Evolutionary conservation across 2,888 invertebrate species (phyloP).

Genomic region (Apomyelois bistriatella): DNA sequence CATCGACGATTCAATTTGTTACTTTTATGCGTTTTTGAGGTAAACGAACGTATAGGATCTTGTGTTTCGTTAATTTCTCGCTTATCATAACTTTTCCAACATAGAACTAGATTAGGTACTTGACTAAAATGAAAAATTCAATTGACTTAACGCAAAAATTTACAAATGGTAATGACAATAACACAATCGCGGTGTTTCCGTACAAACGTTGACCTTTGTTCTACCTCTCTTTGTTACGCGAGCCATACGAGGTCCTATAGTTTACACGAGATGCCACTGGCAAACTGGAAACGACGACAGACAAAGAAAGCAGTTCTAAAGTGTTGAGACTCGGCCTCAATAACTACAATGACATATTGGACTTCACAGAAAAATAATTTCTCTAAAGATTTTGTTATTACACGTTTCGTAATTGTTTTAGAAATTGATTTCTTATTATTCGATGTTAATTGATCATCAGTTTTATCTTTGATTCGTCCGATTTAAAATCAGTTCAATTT

Average conservation of each 20-base stretch:
- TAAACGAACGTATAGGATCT: no score
- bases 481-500: no score
- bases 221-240: conserved; percentile 49
- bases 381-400: no score
- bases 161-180: conserved; percentile 21
- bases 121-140: not conserved
- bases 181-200: conserved; percentile 24
- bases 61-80: no score
- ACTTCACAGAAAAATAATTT: not conserved
- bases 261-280: conserved; percentile 46
- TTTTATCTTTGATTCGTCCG: no score
- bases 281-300: conserved; percentile 34
- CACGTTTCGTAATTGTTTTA: no score
- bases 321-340: not conserved
- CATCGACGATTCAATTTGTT: no score
- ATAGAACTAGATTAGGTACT: no score
- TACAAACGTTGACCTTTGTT: conserved; percentile 31
- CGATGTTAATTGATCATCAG: no score
- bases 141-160: not conserved
- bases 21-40: no score
- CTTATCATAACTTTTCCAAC: no score
- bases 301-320: conserved; percentile 29
- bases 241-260: conserved; percentile 43
- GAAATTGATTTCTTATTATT: no score
- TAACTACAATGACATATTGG: not conserved